Conservation (phyloP, 1,140 invertebrate species). For the Penaeus japonicus region DNA sequence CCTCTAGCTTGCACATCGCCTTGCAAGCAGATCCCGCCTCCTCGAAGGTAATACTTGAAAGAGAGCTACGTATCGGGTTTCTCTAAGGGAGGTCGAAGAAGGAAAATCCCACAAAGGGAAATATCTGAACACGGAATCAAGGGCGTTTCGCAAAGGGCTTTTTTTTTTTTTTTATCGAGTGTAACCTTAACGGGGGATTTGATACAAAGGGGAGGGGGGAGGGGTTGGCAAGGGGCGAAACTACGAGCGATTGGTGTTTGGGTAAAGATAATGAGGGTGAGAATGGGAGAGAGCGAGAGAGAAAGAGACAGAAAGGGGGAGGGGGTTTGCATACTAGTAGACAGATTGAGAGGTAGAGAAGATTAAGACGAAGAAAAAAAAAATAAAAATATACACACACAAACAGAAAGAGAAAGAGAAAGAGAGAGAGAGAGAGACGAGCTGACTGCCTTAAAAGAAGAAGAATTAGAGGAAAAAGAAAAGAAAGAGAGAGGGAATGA, state of each 20-base stretch:
- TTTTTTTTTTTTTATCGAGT: too few relatives aligned
- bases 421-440: too few relatives aligned
- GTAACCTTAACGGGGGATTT: too few relatives aligned
- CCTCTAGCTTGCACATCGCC: too few relatives aligned
- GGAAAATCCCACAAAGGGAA: background rate
- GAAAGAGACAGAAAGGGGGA: background rate
- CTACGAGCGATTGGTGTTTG: background rate
- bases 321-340: background rate
- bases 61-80: too few relatives aligned
- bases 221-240: slow-evolving; percentile 8
- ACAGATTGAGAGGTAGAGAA: background rate
- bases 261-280: background rate
- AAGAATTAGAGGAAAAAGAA: background rate
- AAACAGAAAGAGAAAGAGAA: background rate
- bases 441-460: too few relatives aligned
- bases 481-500: background rate
- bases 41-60: too few relatives aligned
- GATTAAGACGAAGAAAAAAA: background rate
- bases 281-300: background rate
- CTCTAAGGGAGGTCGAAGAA: background rate
- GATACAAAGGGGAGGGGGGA: background rate
- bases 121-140: background rate
- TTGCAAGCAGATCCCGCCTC: too few relatives aligned
- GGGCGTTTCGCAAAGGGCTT: too few relatives aligned
- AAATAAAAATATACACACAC: background rate